phyloP scores from a whole-genome alignment of 2,888 invertebrate genomes.

The Eulithis prunata region DNA sequence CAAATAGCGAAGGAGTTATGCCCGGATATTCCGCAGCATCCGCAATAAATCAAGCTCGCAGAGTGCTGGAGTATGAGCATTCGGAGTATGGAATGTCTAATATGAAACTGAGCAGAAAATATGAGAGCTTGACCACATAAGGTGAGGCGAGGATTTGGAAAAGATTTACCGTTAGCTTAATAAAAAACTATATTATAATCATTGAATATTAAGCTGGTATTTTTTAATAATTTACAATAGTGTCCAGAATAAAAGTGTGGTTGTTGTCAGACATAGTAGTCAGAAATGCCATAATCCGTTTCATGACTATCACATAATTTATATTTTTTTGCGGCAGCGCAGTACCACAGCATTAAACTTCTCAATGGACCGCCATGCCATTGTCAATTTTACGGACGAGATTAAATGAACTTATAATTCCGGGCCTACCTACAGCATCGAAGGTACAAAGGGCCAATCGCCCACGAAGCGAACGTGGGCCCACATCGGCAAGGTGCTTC shows the following conservation, averaged over 20 bases:
- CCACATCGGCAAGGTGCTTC: slow-evolving; percentile 56
- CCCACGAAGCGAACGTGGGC: slow-evolving; percentile 61
- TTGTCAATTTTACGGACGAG: slow-evolving; percentile 16
- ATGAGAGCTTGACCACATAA: slow-evolving; percentile 18
- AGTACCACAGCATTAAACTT: background rate
- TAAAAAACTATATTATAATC: too few species aligned
- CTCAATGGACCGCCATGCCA: background rate
- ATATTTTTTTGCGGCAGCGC: background rate
- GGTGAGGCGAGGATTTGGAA: background rate
- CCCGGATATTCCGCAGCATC: slow-evolving; percentile 29
- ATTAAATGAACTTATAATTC: slow-evolving; percentile 21
- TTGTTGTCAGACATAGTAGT: background rate
- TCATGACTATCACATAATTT: background rate
- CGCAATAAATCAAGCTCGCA: slow-evolving; percentile 30
- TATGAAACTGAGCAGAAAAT: slow-evolving; percentile 23
- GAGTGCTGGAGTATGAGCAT: slow-evolving; percentile 14
- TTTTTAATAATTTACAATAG: too few species aligned
- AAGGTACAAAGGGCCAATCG: slow-evolving; percentile 60
- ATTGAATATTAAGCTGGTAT: too few species aligned
- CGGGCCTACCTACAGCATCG: slow-evolving; percentile 18
- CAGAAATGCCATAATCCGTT: background rate
- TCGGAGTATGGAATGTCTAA: slow-evolving; percentile 21
- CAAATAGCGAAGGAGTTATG: slow-evolving; percentile 28
- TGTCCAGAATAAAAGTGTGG: too few species aligned
- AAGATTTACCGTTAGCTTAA: background rate